Base-by-base conservation (phyloP, 2,888 invertebrate genomes). In the Metopia argyrocephala region DNA sequence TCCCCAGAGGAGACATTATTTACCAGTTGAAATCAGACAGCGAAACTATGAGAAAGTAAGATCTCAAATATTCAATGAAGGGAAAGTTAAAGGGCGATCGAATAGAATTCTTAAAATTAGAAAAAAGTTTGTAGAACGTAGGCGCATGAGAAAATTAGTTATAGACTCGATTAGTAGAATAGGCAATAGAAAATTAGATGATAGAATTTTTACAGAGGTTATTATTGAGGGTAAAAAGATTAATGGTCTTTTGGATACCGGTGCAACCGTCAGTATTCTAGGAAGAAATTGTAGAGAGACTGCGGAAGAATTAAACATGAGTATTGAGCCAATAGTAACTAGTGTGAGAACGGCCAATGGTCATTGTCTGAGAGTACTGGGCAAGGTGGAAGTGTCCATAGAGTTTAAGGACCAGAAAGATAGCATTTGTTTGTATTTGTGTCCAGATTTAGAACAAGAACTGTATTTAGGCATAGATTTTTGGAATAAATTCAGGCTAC, bases 221-320 rank as follows among this genome's bases (percentile, higher is more conserved):
- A n/a, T n/a, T n/a, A n/a, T n/a, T n/a, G n/a, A n/a, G n/a, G n/a
- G n/a, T n/a, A n/a, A n/a, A n/a, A n/a, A n/a, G n/a, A n/a, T n/a
- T n/a, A n/a, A n/a, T n/a, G 57, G 69, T 1, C 12, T 57, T 1
- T 31, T 68, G 12, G 68, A 68, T 12, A 12, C 69, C 4, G 57
- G 69, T 2, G 57, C 56, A 0, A 61, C 61, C 1, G 25, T 61
- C 4, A 71, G 70, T 6, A 25, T n/a, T n/a, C n/a, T n/a, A n/a
- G n/a, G n/a, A n/a, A n/a, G n/a, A n/a, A n/a, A n/a, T n/a, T n/a
- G n/a, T 62, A n/a, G 70, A n/a, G 70, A 70, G 9, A 7, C 59
- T 6, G 23, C 27, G 1, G 27, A 61, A 2, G 21, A 20, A 1
- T 12, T 61, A 23, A 25, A 23, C 3, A 5, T 27, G 1, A 2